These are phyloP conservation scores for Rhea pennata DNA, from an alignment of 2,113 vertebrate genomes.

Conservation along the genomic window DNA sequence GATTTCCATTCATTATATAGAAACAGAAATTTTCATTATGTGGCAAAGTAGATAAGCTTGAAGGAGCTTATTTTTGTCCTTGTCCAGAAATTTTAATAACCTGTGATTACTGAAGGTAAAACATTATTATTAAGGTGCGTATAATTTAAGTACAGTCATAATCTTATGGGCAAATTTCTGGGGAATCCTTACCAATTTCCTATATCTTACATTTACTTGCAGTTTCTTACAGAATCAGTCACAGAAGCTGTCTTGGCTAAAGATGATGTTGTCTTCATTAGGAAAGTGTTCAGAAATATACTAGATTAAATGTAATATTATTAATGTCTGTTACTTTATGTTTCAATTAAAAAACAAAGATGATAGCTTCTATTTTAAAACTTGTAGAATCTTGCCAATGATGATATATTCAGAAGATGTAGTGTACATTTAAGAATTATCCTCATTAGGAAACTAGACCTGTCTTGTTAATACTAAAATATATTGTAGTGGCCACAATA, in stretches of 20 bases:
- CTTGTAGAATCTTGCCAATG: neutral
- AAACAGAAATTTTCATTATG: neutral
- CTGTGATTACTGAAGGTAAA: neutral
- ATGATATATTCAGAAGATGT: neutral
- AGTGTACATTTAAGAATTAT: neutral
- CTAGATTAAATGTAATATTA: neutral
- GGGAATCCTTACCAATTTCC: neutral
- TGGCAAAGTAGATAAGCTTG: neutral
- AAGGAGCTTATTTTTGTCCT: neutral
- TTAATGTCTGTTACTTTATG: neutral
- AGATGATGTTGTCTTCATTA: neutral
- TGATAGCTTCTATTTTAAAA: neutral
- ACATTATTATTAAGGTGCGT: neutral
- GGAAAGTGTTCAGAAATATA: neutral
- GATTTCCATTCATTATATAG: neutral
- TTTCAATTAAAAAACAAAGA: neutral
- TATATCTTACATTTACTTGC: neutral
- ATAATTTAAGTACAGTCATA: neutral
- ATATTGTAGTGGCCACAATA: neutral
- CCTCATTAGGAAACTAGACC: neutral
- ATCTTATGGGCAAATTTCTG: neutral
- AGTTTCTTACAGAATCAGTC: neutral
- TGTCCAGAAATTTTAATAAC: neutral
- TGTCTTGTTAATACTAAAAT: neutral
- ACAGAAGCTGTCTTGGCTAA: neutral